These are phyloP conservation scores for Callithrix jacchus DNA, from an alignment of 2,113 vertebrate species.

Conservation along the genomic window DNA sequence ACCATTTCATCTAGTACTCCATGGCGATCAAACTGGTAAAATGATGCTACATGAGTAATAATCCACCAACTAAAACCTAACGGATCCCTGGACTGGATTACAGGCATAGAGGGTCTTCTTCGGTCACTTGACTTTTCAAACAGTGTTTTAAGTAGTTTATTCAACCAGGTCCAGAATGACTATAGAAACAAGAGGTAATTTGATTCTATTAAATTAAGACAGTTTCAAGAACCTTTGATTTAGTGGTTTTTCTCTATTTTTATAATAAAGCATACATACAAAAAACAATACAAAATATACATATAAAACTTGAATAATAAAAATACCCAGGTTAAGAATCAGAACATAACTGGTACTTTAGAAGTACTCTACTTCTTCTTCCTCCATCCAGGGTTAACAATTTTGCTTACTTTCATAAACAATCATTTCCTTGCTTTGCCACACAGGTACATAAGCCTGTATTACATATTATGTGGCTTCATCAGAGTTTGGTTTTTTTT, in stretches of 20 bases:
- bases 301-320: neutral
- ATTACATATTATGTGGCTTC: neutral
- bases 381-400: neutral
- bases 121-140: slow-evolving; percentile 74
- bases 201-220: slow-evolving; percentile 42
- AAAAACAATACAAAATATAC: slow-evolving; percentile 7
- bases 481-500: neutral
- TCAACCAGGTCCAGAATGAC: slow-evolving; percentile 94
- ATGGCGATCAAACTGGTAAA: slow-evolving; percentile 89
- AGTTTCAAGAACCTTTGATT: neutral
- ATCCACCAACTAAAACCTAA: slow-evolving; percentile 96
- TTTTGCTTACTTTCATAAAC: neutral
- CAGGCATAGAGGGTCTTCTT: slow-evolving; percentile 64
- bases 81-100: slow-evolving; percentile 90
- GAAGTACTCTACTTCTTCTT: neutral
- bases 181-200: slow-evolving; percentile 76
- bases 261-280: neutral
- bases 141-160: slow-evolving; percentile 84
- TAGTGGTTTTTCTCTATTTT: neutral
- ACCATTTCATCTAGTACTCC: slow-evolving; percentile 89
- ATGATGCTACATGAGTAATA: slow-evolving; percentile 89
- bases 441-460: neutral
- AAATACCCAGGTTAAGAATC: neutral
- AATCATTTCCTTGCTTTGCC: neutral
- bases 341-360: neutral